A percentile compares a stretch with the other conserved stretches of the same genome.
Conservation (phyloP, 2,888 invertebrate genomes). For the Sceliomorpha sp. region DNA sequence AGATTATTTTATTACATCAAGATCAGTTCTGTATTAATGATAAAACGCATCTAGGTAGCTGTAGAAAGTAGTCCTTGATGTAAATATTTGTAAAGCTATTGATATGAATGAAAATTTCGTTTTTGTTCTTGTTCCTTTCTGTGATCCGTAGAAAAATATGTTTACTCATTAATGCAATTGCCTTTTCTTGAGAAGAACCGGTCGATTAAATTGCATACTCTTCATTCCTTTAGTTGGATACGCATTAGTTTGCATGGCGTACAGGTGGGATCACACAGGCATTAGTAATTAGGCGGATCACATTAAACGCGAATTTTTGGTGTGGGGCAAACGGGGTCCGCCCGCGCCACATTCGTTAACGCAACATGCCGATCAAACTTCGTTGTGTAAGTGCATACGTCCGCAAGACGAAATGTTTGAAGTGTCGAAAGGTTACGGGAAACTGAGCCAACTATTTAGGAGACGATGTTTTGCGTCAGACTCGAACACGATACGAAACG, state of each 20-base stretch:
- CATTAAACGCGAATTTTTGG: slow-evolving; percentile 47
- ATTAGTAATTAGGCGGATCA: slow-evolving; percentile 55
- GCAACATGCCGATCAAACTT: slow-evolving; percentile 57
- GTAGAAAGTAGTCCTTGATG: too few species aligned
- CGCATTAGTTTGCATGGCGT: slow-evolving; percentile 14
- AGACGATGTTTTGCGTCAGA: slow-evolving; percentile 2
- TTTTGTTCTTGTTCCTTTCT: too few species aligned
- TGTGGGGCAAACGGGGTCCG: slow-evolving; percentile 64
- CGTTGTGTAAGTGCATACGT: slow-evolving; percentile 64
- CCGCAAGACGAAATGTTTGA: slow-evolving; percentile 73
- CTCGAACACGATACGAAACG: slow-evolving; percentile 56
- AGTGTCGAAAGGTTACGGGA: slow-evolving; percentile 5
- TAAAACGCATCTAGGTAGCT: too few species aligned
- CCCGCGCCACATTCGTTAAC: slow-evolving; percentile 62
- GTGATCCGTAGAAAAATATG: too few species aligned
- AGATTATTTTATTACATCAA: too few species aligned
- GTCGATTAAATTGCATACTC: slow-evolving; percentile 14
- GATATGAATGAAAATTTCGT: too few species aligned
- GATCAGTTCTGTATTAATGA: too few species aligned
- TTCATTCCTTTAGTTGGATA: slow-evolving; percentile 21
- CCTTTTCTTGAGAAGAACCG: slow-evolving; percentile 9
- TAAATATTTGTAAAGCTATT: too few species aligned
- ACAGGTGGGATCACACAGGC: slow-evolving; percentile 63
- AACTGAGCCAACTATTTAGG: slow-evolving; percentile 10
- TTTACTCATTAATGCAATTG: too few species aligned